Evolutionary conservation across 2,888 invertebrate genomes (phyloP), one percentile per base, ranked within the genome.

Genomic region (Yponomeuta sedellus): DNA sequence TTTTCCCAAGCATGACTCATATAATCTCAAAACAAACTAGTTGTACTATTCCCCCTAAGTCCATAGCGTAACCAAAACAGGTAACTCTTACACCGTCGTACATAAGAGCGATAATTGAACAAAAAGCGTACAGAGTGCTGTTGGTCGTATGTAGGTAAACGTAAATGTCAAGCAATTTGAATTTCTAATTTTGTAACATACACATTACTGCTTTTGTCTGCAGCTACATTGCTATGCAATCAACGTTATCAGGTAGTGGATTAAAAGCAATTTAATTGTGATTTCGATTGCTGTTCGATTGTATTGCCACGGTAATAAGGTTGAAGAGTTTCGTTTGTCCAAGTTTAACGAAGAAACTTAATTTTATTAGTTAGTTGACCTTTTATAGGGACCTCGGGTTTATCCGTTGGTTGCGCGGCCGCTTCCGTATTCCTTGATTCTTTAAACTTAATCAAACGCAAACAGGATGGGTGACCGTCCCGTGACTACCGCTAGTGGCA

Each of bases 1-100:
- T 66, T 63, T 56, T 62, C 16, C 63, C 57, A 40, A 16, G 40
- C 63, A 58, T 66, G 66, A 66, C 57, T 63, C 66, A 63, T 44
- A 16, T 16, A 16, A 44, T 44, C 44, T 44, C 44, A 44, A 44
- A 44, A 44, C 40, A 44, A 44, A 44, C 44, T 44, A 16, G 44
- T 16, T 44, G 44, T 44, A 16, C 2, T 11, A 16, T 44, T 16
- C 11, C 44, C 44, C 12, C 16, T 34, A 44, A 44, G 44, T 44
- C 44, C 16, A 16, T 16, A 16, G 16, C 44, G 16, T 16, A 44
- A 12, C 3, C 11, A 4, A 44, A 2, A 2, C 16, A 5, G 44
- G 12, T 44, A 16, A 44, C 44, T 44, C 44, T 8, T 44, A 44
- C 16, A 8, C 16, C 44, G 6, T 44, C 44, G 3, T 44, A 5